A percentile compares a stretch with the other conserved stretches of the same genome.
Conservation (phyloP, 1,140 invertebrate species). For the Drosophila tani region DNA sequence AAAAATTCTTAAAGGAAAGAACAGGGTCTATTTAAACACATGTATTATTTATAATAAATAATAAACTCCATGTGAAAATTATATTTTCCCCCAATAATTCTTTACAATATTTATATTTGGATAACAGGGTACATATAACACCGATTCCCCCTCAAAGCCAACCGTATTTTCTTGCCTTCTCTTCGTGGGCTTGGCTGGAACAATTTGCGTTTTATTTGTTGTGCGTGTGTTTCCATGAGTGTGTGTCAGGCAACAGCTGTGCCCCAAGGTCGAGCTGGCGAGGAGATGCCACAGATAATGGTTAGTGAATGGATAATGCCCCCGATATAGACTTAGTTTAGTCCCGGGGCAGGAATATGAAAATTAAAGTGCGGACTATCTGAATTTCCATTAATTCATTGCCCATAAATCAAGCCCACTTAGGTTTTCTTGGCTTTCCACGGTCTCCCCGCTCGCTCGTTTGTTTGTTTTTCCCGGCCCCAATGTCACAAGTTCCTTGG, state of each 20-base stretch:
- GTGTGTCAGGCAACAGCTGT: conserved; percentile 37
- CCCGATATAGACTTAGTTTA: neutral
- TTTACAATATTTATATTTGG: neutral
- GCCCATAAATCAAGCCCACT: conserved; percentile 31
- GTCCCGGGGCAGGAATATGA: conserved; percentile 12
- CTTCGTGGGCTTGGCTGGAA: conserved; percentile 8
- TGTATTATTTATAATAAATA: neutral
- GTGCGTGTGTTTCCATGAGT: conserved; percentile 18
- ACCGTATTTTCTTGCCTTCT: neutral
- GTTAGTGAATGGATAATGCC: conserved; percentile 25
- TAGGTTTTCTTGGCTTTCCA: neutral
- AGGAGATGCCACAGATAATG: conserved; percentile 28
- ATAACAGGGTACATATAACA: conserved; percentile 14
- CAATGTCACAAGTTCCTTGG: conserved; percentile 15
- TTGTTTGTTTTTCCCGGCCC: neutral
- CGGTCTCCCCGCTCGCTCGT: neutral
- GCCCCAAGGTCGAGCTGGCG: conserved; percentile 24
- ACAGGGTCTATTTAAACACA: neutral
- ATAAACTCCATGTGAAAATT: neutral
- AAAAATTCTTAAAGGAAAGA: too few relatives aligned
- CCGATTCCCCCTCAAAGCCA: neutral
- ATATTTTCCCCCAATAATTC: neutral
- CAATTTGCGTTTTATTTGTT: conserved; percentile 33
- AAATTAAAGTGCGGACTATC: conserved; percentile 22
- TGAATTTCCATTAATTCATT: conserved; percentile 10